Conservation (phyloP, 2,113 vertebrate genomes). For the Psittacara wagleri region DNA sequence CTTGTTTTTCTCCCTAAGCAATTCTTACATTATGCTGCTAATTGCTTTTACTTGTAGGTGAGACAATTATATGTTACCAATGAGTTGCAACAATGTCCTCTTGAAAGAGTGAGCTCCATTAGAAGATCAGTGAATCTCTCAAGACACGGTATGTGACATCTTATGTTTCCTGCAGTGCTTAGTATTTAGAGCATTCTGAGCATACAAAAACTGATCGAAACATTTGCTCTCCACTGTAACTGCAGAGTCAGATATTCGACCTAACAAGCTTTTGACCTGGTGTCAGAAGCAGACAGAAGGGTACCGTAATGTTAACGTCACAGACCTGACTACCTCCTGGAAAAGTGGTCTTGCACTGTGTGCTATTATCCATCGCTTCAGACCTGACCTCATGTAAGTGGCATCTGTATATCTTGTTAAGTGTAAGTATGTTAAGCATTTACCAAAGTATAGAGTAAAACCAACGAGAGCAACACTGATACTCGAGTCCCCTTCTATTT, state of each 20-base stretch:
- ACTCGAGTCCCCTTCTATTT: background rate
- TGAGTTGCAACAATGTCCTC: constrained; percentile 82
- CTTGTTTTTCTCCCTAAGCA: background rate
- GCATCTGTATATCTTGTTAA: background rate
- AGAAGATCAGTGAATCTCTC: constrained; percentile 86
- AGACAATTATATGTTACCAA: constrained; percentile 87
- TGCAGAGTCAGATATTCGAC: constrained; percentile 89
- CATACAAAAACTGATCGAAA: background rate
- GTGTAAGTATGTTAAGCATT: background rate
- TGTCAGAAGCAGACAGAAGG: constrained; percentile 94
- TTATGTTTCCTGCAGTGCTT: background rate
- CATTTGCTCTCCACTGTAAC: background rate
- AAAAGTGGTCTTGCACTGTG: constrained; percentile 88
- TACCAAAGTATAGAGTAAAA: background rate
- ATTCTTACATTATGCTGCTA: background rate
- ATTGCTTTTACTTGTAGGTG: constrained; percentile 76
- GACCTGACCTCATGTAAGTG: constrained; percentile 91
- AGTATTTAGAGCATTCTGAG: background rate
- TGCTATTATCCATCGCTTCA: constrained; percentile 93
- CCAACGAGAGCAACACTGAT: background rate
- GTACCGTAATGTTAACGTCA: constrained; percentile 83
- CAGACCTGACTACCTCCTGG: constrained; percentile 89
- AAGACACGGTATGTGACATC: constrained; percentile 76
- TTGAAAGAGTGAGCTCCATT: constrained; percentile 84
- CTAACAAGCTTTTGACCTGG: constrained; percentile 91